Conservation (phyloP, 2,888 invertebrate species). For the Ectemnius continuus region DNA sequence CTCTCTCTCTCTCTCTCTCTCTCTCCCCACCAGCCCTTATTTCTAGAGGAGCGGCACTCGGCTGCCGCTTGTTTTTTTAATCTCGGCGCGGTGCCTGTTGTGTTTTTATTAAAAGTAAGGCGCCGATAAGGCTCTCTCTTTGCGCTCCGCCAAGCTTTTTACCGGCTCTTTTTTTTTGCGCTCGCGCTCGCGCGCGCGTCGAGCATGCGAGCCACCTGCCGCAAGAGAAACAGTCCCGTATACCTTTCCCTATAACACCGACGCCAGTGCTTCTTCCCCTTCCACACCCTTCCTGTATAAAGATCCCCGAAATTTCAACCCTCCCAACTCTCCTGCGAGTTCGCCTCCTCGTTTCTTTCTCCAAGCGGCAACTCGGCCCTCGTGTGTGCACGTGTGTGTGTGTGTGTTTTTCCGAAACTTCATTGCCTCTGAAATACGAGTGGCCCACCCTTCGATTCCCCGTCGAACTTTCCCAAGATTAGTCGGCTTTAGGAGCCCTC, state of each 20-base stretch:
- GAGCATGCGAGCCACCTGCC: constrained; percentile 64
- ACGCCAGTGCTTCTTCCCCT: not conserved
- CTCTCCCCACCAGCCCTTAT: constrained; percentile 20
- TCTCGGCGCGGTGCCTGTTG: constrained; percentile 41
- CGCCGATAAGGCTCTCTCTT: constrained; percentile 24
- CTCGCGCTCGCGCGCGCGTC: too few relatives aligned
- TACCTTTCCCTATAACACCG: constrained; percentile 44
- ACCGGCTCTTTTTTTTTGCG: constrained; percentile 42
- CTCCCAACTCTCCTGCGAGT: constrained; percentile 21
- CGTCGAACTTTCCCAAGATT: too few relatives aligned
- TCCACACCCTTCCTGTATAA: constrained; percentile 25
- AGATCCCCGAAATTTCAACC: constrained; percentile 42
- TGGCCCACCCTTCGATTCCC: too few relatives aligned
- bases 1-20: not conserved
- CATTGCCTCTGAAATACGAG: too few relatives aligned
- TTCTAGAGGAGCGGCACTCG: constrained; percentile 49
- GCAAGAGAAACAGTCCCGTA: constrained; percentile 57
- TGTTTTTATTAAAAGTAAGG: constrained; percentile 67
- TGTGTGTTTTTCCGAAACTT: too few relatives aligned
- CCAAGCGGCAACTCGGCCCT: not conserved
- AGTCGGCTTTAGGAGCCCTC: too few relatives aligned
- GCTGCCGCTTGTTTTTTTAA: too few relatives aligned
- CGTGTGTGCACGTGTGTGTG: too few relatives aligned
- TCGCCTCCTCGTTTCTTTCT: constrained; percentile 18
- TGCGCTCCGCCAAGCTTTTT: constrained; percentile 50